These are phyloP conservation scores for Noctua janthe DNA, from an alignment of 2,888 invertebrate species.

Conservation along the genomic window DNA sequence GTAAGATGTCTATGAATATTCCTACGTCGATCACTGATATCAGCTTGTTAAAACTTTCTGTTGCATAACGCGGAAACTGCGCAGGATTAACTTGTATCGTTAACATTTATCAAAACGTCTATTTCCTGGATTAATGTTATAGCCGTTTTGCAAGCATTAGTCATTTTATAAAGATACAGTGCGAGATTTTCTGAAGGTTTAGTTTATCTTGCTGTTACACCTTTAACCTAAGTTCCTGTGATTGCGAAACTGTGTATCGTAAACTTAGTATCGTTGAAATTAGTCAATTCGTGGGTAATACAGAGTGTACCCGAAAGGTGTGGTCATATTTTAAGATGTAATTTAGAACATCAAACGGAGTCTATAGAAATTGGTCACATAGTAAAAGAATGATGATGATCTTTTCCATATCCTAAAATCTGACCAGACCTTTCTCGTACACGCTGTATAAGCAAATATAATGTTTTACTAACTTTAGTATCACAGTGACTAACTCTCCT, in stretches of 20 bases:
- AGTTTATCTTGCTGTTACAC: background rate
- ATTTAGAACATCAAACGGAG: background rate
- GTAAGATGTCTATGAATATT: constrained; percentile 37
- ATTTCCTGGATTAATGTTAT: constrained; percentile 59
- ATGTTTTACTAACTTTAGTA: background rate
- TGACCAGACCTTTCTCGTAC: background rate
- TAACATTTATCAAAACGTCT: constrained; percentile 56
- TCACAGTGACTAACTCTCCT: too few species aligned
- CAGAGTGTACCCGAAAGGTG: background rate
- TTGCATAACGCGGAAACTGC: constrained; percentile 59
- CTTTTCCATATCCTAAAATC: background rate
- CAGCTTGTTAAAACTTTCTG: constrained; percentile 50
- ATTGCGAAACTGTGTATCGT: constrained; percentile 9
- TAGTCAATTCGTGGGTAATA: background rate
- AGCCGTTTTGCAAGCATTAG: constrained; percentile 45
- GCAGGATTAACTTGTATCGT: constrained; percentile 57
- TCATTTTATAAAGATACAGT: constrained; percentile 22
- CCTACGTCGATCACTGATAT: constrained; percentile 41
- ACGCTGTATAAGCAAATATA: background rate
- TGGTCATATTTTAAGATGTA: background rate
- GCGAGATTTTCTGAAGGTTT: constrained; percentile 20
- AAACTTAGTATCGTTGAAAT: background rate
- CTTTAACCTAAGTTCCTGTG: constrained; percentile 20
- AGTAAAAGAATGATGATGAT: background rate
- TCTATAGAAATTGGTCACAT: background rate